A percentile compares a stretch with the other conserved stretches of the same genome.
These are phyloP conservation scores for Thymelicus sylvestris DNA, from an alignment of 2,888 invertebrate genomes.

Conservation along the genomic window DNA sequence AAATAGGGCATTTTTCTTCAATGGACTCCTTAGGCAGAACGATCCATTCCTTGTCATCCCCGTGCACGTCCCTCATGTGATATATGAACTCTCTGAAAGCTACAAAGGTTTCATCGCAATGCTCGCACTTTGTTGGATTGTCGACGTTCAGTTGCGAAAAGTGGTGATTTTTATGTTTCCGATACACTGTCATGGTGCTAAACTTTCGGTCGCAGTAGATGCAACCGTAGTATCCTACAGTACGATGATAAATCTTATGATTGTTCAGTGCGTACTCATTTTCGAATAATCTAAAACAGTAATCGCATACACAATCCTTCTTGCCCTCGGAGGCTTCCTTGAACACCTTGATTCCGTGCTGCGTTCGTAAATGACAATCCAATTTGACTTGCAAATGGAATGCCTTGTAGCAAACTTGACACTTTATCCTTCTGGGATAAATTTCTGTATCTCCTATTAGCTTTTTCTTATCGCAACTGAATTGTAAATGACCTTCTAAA, in stretches of 20 bases:
- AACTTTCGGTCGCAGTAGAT: slow-evolving; percentile 81
- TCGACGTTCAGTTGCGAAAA: slow-evolving; percentile 71
- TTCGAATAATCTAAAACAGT: slow-evolving; percentile 77
- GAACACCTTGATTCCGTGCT: slow-evolving; percentile 63
- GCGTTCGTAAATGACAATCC: slow-evolving; percentile 75
- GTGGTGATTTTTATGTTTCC: slow-evolving; percentile 81
- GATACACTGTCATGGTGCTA: slow-evolving; percentile 73
- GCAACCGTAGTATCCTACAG: slow-evolving; percentile 76
- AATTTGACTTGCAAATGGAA: slow-evolving; percentile 80
- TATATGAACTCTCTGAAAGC: slow-evolving; percentile 81
- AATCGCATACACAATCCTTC: slow-evolving; percentile 74
- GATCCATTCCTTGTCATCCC: slow-evolving; percentile 78
- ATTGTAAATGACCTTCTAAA: slow-evolving; percentile 76
- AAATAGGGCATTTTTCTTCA: slow-evolving; percentile 73
- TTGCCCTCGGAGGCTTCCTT: slow-evolving; percentile 59
- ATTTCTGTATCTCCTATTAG: slow-evolving; percentile 74
- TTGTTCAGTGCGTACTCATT: slow-evolving; percentile 69
- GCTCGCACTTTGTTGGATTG: slow-evolving; percentile 76
- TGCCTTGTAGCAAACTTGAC: slow-evolving; percentile 77
- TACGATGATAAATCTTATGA: slow-evolving; percentile 77
- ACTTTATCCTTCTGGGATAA: slow-evolving; percentile 72
- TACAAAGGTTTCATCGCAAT: slow-evolving; percentile 83
- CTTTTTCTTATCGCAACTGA: slow-evolving; percentile 74
- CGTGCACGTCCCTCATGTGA: slow-evolving; percentile 77
- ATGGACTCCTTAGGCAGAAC: slow-evolving; percentile 72